Evolutionary conservation across 2,797 vertebrate genomes (phyloP), one percentile per base, ranked within the genome.

Genomic region (Eutrigla gurnardus): DNA sequence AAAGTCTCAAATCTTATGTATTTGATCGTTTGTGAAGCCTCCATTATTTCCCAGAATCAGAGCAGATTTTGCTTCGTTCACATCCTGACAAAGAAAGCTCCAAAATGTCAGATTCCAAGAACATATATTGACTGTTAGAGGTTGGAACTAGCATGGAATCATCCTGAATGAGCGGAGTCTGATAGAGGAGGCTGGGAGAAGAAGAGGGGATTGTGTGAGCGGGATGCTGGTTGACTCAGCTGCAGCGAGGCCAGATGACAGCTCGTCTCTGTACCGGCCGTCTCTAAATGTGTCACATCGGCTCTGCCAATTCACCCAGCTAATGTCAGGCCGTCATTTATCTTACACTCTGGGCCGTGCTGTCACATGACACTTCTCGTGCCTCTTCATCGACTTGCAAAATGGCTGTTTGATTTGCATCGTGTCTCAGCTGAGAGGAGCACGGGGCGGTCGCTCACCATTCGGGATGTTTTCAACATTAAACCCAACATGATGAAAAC

Each of bases 171-270:
- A 63, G 77, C 40, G 35, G 14, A 83, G 68, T 68, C 76, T 81
- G 78, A 17, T 45, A 40, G 47, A 77, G 64, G 73, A 72, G 75
- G 70, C 50, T 6, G 40, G 35, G 65, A 32, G 70, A 75, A 78
- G 65, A 86, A 79, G 73, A 70, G 69, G 54, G 43, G 78, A 83
- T 81, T 82, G 84, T 86, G 60, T 77, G 77, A 75, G 54, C 67
- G 39, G 5, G 52, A 80, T 18, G 60, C 43, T 9, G 9, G 86
- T 84, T 90, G 80, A 89, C 83, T 91, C 88, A 89, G 87, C 89
- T 86, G 84, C 64, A 67, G 37, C 12, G 60, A 80, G 82, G 72
- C 80, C 46, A 55, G 66, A 47, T 59, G 79, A 84, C 82, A 50
- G 60, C 68, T 88, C 47, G 17, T 70, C 43, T 73, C 69, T 78